Percentiles rank a stretch among this genome's conserved stretches.
These are phyloP conservation scores for Micromesistius poutassou DNA, from an alignment of 2,797 vertebrate genomes.

Conservation along the genomic window DNA sequence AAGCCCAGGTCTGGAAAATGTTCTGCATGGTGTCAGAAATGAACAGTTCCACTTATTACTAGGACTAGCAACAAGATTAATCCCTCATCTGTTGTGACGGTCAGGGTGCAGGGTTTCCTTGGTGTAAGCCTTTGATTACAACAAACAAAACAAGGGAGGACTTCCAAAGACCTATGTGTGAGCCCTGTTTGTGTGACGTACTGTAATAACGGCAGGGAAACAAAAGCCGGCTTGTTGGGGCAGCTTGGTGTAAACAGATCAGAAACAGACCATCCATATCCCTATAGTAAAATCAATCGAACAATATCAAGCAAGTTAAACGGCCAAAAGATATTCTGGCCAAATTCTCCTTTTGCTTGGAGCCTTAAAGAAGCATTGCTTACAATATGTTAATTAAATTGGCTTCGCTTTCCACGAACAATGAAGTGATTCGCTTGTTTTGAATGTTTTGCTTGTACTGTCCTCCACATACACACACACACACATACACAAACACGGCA, in stretches of 20 bases:
- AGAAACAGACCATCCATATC: slow-evolving; percentile 36
- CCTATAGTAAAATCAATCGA: slow-evolving; percentile 33
- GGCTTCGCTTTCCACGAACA: not conserved
- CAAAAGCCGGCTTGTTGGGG: slow-evolving; percentile 55
- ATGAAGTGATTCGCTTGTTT: slow-evolving; percentile 2
- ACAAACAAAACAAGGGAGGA: slow-evolving; percentile 47
- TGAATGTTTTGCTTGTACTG: slow-evolving; percentile 11
- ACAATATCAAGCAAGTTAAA: slow-evolving; percentile 9
- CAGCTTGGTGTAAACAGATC: slow-evolving; percentile 38
- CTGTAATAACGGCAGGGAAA: slow-evolving; percentile 47
- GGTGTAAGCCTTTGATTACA: slow-evolving; percentile 48
- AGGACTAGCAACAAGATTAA: slow-evolving; percentile 40
- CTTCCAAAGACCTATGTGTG: slow-evolving; percentile 40
- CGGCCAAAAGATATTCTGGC: slow-evolving; percentile 23
- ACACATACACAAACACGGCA: not conserved
- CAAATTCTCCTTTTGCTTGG: slow-evolving; percentile 24
- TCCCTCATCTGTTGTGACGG: slow-evolving; percentile 36
- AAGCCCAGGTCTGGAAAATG: not conserved
- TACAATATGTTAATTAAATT: slow-evolving; percentile 1
- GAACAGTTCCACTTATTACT: slow-evolving; percentile 16
- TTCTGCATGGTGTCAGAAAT: slow-evolving; percentile 40
- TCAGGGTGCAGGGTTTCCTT: slow-evolving; percentile 32
- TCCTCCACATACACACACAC: slow-evolving; percentile 4
- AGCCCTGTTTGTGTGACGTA: slow-evolving; percentile 51
- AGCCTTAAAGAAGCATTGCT: slow-evolving; percentile 32